phyloP scores from a whole-genome alignment of 2,888 invertebrate genomes.

The Aphidius colemani region DNA sequence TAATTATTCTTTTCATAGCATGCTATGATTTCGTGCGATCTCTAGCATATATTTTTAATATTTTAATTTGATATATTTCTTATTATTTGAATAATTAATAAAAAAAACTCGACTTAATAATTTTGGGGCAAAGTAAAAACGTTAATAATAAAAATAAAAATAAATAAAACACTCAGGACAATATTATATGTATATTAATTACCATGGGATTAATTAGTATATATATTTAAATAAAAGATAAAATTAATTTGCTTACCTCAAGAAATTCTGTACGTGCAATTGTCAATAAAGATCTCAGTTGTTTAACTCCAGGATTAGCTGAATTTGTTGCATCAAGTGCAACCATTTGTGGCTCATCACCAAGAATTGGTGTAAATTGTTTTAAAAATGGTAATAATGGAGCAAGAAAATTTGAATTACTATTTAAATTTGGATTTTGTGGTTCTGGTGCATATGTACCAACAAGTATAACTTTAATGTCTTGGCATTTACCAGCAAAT shows the following conservation, averaged over 20 bases:
- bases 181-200: too few relatives aligned
- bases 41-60: constrained; percentile 38
- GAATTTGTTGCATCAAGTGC: constrained; percentile 58
- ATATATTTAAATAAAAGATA: constrained; percentile 7
- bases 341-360: constrained; percentile 54
- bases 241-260: constrained; percentile 46
- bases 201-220: background rate
- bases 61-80: constrained; percentile 1
- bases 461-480: constrained; percentile 55
- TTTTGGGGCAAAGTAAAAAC: too few relatives aligned
- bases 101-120: too few relatives aligned
- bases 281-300: constrained; percentile 53
- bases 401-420: constrained; percentile 46
- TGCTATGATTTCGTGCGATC: constrained; percentile 48
- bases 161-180: too few relatives aligned
- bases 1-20: constrained; percentile 31
- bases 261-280: constrained; percentile 54
- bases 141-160: too few relatives aligned
- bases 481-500: constrained; percentile 54
- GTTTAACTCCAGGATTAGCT: constrained; percentile 57
- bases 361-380: constrained; percentile 54
- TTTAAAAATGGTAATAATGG: constrained; percentile 53
- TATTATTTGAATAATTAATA: too few relatives aligned
- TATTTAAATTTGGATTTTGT: constrained; percentile 49
- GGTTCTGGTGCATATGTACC: constrained; percentile 58